A percentile compares a stretch with the other conserved stretches of the same genome.
Evolutionary conservation across 2,888 invertebrate species (phyloP).

Genomic region (Noctua fimbriata): DNA sequence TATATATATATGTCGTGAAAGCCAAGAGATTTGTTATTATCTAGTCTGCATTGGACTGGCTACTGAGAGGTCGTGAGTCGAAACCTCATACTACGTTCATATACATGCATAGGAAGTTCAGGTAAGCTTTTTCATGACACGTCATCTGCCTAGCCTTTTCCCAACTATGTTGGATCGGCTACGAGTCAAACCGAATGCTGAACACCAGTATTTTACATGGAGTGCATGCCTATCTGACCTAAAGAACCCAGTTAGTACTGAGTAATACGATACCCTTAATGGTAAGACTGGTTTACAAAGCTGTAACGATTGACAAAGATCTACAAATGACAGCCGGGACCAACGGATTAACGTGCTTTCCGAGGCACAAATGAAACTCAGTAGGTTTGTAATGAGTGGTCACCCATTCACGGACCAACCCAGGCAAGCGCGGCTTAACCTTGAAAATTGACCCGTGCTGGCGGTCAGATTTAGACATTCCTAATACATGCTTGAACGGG

Average conservation of each 20-base stretch:
- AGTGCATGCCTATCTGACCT: too few relatives aligned
- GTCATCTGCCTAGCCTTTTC: not conserved
- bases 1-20: not conserved
- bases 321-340: not conserved
- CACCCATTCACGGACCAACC: not conserved
- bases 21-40: not conserved
- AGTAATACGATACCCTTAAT: not conserved
- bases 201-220: not conserved
- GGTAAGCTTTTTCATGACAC: too few relatives aligned
- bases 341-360: not conserved
- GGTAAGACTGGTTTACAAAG: not conserved
- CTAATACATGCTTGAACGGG: not conserved
- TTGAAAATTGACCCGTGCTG: not conserved
- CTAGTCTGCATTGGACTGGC: too few relatives aligned
- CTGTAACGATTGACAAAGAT: not conserved
- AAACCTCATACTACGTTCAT: not conserved
- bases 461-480: not conserved
- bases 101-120: too few relatives aligned
- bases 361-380: not conserved
- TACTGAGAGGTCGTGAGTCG: not conserved
- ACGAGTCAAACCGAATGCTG: not conserved
- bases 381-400: not conserved
- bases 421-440: not conserved
- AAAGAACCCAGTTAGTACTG: not conserved
- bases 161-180: not conserved